A percentile compares a stretch with the other conserved stretches of the same genome.
Evolutionary conservation across 2,888 invertebrate genomes (phyloP).

Genomic region (Homarus gammarus): DNA sequence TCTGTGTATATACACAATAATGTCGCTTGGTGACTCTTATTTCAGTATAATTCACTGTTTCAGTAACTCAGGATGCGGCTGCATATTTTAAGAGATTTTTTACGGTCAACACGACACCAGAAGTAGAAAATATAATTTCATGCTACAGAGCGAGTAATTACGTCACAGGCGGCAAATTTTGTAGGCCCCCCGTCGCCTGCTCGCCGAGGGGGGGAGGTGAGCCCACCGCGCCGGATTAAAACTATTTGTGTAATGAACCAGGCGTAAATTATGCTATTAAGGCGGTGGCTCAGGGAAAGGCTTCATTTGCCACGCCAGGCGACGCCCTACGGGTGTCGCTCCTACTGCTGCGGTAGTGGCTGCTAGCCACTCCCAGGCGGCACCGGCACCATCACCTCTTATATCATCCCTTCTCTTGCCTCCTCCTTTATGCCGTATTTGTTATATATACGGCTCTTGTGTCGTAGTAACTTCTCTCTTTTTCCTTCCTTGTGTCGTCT

Average conservation of each 20-base stretch:
- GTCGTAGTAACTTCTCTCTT: no score
- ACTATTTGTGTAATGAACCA: constrained; percentile 72
- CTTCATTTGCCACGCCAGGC: constrained; percentile 53
- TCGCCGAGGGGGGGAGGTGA: background rate
- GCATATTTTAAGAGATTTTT: background rate
- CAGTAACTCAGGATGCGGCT: no score
- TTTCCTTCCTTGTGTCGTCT: background rate
- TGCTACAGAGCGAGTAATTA: constrained; percentile 62
- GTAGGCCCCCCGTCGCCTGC: constrained; percentile 50
- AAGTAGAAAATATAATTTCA: constrained; percentile 63
- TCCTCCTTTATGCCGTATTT: no score
- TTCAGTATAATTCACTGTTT: no score
- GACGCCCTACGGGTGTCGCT: constrained; percentile 15
- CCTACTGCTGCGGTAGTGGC: background rate
- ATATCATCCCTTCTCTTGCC: no score
- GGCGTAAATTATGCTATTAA: constrained; percentile 71
- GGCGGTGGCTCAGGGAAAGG: constrained; percentile 63
- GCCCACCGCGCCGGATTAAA: constrained; percentile 67
- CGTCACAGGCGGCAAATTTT: constrained; percentile 68
- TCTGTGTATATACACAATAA: no score
- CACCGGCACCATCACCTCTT: no score
- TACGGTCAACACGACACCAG: constrained; percentile 43
- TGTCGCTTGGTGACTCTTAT: no score
- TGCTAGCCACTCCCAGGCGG: background rate
- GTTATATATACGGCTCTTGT: no score